phyloP scores from a whole-genome alignment of 2,888 invertebrate species.

The Anthophora plumipes region DNA sequence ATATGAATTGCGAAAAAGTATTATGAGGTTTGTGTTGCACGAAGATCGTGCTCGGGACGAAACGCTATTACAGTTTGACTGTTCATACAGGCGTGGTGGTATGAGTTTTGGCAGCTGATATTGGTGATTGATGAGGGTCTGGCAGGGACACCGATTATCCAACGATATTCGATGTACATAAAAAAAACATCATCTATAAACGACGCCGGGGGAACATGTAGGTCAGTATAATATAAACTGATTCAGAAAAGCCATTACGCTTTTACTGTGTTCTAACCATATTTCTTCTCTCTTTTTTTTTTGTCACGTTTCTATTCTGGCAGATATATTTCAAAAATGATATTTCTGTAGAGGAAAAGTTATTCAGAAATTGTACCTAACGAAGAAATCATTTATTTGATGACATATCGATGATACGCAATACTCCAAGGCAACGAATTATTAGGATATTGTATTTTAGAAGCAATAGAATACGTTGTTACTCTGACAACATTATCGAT shows the following conservation, averaged over 20 bases:
- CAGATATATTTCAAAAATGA: not conserved
- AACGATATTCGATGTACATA: conserved; percentile 54
- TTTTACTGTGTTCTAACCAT: not conserved
- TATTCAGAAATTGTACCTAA: too few species aligned
- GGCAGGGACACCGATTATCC: conserved; percentile 74
- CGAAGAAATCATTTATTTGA: too few species aligned
- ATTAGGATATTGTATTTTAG: not conserved
- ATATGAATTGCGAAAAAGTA: not conserved
- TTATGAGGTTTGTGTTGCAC: conserved; percentile 3
- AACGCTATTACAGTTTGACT: conserved; percentile 46
- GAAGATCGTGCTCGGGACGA: conserved; percentile 23
- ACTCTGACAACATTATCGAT: conserved; percentile 19
- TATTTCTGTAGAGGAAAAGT: not conserved
- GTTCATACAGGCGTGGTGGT: conserved; percentile 54
- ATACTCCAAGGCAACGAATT: not conserved
- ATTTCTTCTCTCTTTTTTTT: not conserved
- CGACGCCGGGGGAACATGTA: conserved; percentile 49
- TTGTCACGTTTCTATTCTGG: too few species aligned
- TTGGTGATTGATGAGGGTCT: conserved; percentile 79
- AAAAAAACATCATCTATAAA: conserved; percentile 59
- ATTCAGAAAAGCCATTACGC: conserved; percentile 19
- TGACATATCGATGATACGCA: too few species aligned
- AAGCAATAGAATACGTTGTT: not conserved
- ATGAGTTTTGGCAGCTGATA: conserved; percentile 73
- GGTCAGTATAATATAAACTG: conserved; percentile 43